phyloP scores from a whole-genome alignment of 2,888 invertebrate species.

The Caenorhabditis doughertyi region DNA sequence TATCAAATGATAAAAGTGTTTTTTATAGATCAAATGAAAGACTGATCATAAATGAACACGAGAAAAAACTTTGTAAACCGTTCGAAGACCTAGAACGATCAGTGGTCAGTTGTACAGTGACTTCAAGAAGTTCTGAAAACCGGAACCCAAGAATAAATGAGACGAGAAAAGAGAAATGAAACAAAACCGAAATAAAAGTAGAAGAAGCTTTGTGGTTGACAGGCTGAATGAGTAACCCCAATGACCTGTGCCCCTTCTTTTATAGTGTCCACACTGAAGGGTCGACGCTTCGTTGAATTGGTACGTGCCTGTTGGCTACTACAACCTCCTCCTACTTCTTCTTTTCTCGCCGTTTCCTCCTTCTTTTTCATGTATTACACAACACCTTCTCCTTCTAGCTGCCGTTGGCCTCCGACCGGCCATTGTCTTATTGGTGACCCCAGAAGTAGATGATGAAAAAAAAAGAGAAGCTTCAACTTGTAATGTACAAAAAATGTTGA shows the following conservation, averaged over 20 bases:
- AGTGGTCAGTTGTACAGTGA: conserved; percentile 20
- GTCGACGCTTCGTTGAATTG: conserved; percentile 26
- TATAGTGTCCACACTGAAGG: conserved; percentile 54
- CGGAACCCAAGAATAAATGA: conserved; percentile 5
- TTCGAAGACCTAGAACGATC: conserved; percentile 24
- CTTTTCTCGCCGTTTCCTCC: conserved; percentile 16
- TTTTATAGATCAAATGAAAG: no score
- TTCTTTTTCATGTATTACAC: conserved; percentile 50
- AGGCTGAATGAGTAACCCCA: conserved; percentile 22
- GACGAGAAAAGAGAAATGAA: neutral
- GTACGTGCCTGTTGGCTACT: conserved; percentile 60
- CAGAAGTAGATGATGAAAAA: conserved; percentile 20
- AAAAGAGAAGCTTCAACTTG: conserved; percentile 40
- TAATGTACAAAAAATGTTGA: conserved; percentile 26
- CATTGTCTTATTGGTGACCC: conserved; percentile 42
- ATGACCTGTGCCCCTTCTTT: conserved; percentile 42
- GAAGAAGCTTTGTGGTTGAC: conserved; percentile 18
- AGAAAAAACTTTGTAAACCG: conserved; percentile 9
- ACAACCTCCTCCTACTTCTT: conserved; percentile 27
- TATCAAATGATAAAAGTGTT: neutral
- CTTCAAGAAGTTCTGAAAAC: conserved; percentile 25
- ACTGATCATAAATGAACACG: no score
- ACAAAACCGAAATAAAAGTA: conserved; percentile 10
- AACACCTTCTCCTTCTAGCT: conserved; percentile 24
- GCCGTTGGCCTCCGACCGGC: conserved; percentile 46